Conservation (phyloP, 1,140 invertebrate species). For the Parapsyche elsis region DNA sequence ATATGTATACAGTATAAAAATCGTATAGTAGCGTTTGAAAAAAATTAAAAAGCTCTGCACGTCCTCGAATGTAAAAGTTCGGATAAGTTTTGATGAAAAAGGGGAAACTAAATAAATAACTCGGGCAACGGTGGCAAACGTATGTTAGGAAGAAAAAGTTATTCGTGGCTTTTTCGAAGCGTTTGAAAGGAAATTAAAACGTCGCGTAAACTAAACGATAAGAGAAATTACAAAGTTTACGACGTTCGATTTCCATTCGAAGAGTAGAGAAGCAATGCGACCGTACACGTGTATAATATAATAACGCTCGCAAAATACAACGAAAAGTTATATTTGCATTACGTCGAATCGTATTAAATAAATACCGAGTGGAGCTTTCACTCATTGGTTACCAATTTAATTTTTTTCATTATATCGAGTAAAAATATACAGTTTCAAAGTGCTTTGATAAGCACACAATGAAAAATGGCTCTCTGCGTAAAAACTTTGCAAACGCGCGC, state of each 20-base stretch:
- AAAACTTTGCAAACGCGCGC: not conserved
- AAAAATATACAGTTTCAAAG: not conserved
- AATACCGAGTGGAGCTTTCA: not conserved
- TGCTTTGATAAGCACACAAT: constrained; percentile 1
- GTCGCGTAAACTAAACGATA: too few relatives aligned
- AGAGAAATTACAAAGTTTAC: not conserved
- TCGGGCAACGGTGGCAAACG: too few relatives aligned
- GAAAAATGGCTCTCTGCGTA: not conserved
- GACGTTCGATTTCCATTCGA: not conserved
- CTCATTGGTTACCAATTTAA: not conserved
- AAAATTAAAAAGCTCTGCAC: too few relatives aligned
- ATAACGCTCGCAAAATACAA: not conserved
- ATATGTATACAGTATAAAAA: too few relatives aligned
- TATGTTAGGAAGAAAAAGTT: too few relatives aligned
- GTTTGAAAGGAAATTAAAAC: constrained; percentile 12
- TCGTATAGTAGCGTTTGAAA: too few relatives aligned
- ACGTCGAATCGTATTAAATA: not conserved
- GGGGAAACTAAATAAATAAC: too few relatives aligned
- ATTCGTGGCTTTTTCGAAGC: not conserved
- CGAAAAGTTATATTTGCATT: not conserved
- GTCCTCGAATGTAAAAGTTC: too few relatives aligned
- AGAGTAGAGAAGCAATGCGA: too few relatives aligned
- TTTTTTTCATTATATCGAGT: not conserved
- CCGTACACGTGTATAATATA: not conserved
- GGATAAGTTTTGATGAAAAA: too few relatives aligned